Base-by-base conservation (phyloP, 1,140 invertebrate genomes). In the Panulirus ornatus region DNA sequence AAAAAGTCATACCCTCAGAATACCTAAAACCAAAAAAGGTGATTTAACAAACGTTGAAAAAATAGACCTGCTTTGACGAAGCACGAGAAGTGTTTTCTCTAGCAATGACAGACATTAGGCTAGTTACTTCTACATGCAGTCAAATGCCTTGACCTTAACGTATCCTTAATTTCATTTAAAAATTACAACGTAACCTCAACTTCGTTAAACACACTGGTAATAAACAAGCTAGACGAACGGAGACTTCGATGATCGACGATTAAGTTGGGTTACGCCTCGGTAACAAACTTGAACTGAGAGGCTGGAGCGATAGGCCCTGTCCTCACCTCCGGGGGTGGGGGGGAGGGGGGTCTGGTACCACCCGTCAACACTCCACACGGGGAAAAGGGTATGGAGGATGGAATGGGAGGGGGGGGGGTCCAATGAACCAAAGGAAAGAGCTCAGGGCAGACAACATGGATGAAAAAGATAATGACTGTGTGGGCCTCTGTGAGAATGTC, bases 241-340 rank as follows among this genome's bases (percentile, higher is more conserved):
- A 89, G 88, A 82, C 75, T 90, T 90, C 88, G 88, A 90, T 90
- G 88, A 84, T 90, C 88, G 88, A 90, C 88, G 88, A 90, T 90
- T 84, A 84, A 76, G 88, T 90, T 90, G 88, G 88, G 88, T 90
- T 81, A 90, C 83, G 85, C 88, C 79, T 83, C 70, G 82, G 82
- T 90, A 90, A 90, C 88, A 90, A n/a, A 90, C 83, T 84, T 84
- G 88, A 85, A 85, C 88, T 89, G 70, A 89, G 88, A 83, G 73
- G 75, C 79, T 89, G 88, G 88, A 66, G 44, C 88, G 88, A 44
- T 75, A 58, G 88, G 75, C 75, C 51, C 70, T 73, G 88, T 83
- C 88, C 70, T 51, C 34, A 58, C 88, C 79, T 82, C 88, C 78
- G 81, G 79, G 84, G 51, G 34, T 19, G 34, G 34, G 54, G 51